Conservation (phyloP, 2,888 invertebrate genomes). For the Lomographa bimaculata region DNA sequence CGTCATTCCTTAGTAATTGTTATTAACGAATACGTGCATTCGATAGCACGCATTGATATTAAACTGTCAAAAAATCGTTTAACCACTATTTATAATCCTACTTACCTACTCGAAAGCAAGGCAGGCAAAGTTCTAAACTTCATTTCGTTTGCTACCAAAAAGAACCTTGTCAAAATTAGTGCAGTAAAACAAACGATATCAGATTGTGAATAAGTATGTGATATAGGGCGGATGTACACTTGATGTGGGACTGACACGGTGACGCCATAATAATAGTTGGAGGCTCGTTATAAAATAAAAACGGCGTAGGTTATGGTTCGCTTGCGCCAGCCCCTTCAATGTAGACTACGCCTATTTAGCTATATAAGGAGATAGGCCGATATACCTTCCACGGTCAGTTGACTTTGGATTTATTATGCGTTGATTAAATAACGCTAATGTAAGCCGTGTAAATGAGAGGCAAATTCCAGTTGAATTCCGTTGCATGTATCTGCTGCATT, state of each 20-base stretch:
- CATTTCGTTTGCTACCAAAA: slow-evolving; percentile 33
- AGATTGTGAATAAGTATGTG: slow-evolving; percentile 61
- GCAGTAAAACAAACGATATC: slow-evolving; percentile 59
- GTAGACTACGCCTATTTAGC: slow-evolving; percentile 64
- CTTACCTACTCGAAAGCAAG: slow-evolving; percentile 43
- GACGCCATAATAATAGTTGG: slow-evolving; percentile 78
- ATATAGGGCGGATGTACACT: slow-evolving; percentile 73
- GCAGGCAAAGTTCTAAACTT: slow-evolving; percentile 45
- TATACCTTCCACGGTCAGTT: slow-evolving; percentile 49
- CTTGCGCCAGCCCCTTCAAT: slow-evolving; percentile 57
- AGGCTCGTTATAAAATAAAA: slow-evolving; percentile 77
- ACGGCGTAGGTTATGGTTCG: slow-evolving; percentile 73
- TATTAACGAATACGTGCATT: slow-evolving; percentile 59
- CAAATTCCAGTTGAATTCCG: slow-evolving; percentile 21
- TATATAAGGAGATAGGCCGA: slow-evolving; percentile 47
- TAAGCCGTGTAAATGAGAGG: slow-evolving; percentile 28
- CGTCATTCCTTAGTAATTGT: slow-evolving; percentile 59
- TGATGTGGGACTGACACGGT: slow-evolving; percentile 77
- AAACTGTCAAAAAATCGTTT: slow-evolving; percentile 76
- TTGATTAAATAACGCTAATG: slow-evolving; percentile 30
- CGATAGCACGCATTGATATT: slow-evolving; percentile 65
- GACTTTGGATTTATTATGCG: slow-evolving; percentile 37
- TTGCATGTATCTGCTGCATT: slow-evolving; percentile 1
- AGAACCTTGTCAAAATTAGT: slow-evolving; percentile 52
- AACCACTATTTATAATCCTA: slow-evolving; percentile 64